Evolutionary conservation across 2,113 vertebrate species (phyloP).

Genomic region (Neogobius melanostomus): DNA sequence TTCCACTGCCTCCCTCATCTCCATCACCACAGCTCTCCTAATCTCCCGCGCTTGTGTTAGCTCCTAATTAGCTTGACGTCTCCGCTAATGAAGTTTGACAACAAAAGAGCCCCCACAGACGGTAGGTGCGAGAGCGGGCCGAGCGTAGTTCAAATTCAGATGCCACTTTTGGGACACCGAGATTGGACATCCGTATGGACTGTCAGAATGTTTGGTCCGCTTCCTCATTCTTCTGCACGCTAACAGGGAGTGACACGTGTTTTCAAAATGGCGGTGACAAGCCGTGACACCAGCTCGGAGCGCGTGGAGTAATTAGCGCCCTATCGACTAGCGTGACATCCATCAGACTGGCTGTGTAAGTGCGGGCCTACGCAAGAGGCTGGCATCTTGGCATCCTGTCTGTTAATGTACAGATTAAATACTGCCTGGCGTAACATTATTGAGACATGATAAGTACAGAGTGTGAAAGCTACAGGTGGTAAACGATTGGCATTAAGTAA

Average conservation of each 20-base stretch:
- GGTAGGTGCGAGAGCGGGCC: slow-evolving; percentile 52
- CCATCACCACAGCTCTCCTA: slow-evolving; percentile 56
- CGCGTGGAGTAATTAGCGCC: slow-evolving; percentile 76
- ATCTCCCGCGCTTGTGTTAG: slow-evolving; percentile 42
- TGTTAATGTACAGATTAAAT: slow-evolving; percentile 32
- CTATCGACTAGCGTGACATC: slow-evolving; percentile 67
- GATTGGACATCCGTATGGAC: slow-evolving; percentile 9
- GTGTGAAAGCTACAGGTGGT: slow-evolving; percentile 50
- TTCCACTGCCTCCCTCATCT: slow-evolving; percentile 31
- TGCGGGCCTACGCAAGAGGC: slow-evolving; percentile 22
- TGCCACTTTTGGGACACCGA: slow-evolving; percentile 6
- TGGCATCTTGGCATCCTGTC: slow-evolving; percentile 36
- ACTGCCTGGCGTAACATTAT: slow-evolving; percentile 65
- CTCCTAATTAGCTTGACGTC: slow-evolving; percentile 61
- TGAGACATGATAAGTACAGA: slow-evolving; percentile 43
- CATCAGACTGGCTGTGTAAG: slow-evolving; percentile 66
- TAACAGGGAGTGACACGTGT: slow-evolving; percentile 91
- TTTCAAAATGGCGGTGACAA: slow-evolving; percentile 80
- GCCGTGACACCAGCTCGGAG: slow-evolving; percentile 83
- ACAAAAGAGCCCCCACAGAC: slow-evolving; percentile 62
- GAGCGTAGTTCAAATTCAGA: background rate
- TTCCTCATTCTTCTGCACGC: slow-evolving; percentile 41
- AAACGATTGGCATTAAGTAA: slow-evolving; percentile 61
- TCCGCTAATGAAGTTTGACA: slow-evolving; percentile 70
- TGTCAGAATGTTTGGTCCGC: slow-evolving; percentile 61